phyloP scores from a whole-genome alignment of 2,888 invertebrate genomes.

The Carterocephalus palaemon region DNA sequence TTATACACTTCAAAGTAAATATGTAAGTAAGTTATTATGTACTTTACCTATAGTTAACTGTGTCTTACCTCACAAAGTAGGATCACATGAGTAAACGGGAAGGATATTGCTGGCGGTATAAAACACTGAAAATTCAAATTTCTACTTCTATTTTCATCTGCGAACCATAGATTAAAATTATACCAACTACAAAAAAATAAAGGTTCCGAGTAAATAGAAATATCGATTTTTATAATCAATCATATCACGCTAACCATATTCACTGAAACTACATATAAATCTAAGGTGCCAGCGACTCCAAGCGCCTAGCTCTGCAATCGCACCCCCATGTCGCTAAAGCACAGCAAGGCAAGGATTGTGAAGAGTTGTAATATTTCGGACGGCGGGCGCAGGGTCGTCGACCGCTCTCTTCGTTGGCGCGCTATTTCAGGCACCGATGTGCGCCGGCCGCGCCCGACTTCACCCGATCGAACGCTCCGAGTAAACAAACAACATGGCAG shows the following conservation, averaged over 20 bases:
- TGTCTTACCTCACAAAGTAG: too few species aligned
- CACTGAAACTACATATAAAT: background rate
- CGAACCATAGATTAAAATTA: too few species aligned
- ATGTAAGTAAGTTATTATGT: too few species aligned
- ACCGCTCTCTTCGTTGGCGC: conserved; percentile 70
- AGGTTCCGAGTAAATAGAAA: too few species aligned
- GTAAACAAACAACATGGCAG: conserved; percentile 77
- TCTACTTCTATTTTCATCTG: too few species aligned
- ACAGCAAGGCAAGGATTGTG: conserved; percentile 45
- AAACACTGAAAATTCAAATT: too few species aligned
- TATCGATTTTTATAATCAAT: too few species aligned
- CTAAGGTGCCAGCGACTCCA: background rate
- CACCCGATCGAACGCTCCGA: conserved; percentile 59
- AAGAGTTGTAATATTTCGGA: conserved; percentile 69
- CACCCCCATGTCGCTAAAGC: conserved; percentile 14
- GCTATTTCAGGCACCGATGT: conserved; percentile 74
- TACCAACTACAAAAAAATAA: background rate
- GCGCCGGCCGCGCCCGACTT: conserved; percentile 57
- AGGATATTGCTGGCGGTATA: too few species aligned
- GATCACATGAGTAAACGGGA: too few species aligned
- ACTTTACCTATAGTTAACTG: too few species aligned
- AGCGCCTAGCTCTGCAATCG: conserved; percentile 1
- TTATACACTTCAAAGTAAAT: too few species aligned
- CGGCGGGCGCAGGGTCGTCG: conserved; percentile 68
- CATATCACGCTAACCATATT: background rate